Evolutionary conservation across 23 tunicate species (phyloP).

Genomic region (Styela clava): DNA sequence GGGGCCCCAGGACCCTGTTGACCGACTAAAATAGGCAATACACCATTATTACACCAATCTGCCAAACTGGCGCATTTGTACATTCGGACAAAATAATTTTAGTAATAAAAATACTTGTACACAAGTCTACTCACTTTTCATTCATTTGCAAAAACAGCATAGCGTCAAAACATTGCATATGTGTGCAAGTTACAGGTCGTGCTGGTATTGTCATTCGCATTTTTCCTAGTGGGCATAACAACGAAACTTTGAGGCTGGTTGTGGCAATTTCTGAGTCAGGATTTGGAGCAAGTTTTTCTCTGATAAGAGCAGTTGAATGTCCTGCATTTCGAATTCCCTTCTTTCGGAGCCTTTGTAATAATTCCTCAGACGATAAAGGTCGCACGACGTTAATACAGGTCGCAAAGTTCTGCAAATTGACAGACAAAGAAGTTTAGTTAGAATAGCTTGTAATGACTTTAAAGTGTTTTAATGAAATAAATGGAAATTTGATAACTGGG

Average conservation of each 20-base stretch:
- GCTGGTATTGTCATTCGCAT: constrained; percentile 74
- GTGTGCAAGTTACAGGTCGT: constrained; percentile 56
- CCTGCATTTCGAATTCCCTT: constrained; percentile 19
- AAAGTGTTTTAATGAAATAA: too few relatives aligned
- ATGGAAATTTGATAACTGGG: too few relatives aligned
- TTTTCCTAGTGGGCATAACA: constrained; percentile 86
- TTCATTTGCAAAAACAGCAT: constrained; percentile 73
- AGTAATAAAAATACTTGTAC: too few relatives aligned
- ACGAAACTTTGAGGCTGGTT: constrained; percentile 74
- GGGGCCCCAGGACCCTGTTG: too few relatives aligned
- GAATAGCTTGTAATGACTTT: too few relatives aligned
- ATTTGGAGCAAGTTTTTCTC: constrained; percentile 46
- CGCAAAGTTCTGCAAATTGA: constrained; percentile 55
- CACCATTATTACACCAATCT: too few relatives aligned
- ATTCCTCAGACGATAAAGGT: constrained; percentile 39
- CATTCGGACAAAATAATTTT: too few relatives aligned
- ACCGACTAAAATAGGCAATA: too few relatives aligned
- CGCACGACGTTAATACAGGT: constrained; percentile 47
- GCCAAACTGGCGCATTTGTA: too few relatives aligned
- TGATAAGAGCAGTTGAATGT: constrained; percentile 38
- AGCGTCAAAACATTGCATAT: constrained; percentile 91
- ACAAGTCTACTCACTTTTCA: constrained; percentile 80
- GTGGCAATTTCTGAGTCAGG: constrained; percentile 75
- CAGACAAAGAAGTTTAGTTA: not conserved
- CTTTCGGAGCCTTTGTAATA: constrained; percentile 33